Conservation (phyloP, 1,140 invertebrate species). For the Drosophila pandora region DNA sequence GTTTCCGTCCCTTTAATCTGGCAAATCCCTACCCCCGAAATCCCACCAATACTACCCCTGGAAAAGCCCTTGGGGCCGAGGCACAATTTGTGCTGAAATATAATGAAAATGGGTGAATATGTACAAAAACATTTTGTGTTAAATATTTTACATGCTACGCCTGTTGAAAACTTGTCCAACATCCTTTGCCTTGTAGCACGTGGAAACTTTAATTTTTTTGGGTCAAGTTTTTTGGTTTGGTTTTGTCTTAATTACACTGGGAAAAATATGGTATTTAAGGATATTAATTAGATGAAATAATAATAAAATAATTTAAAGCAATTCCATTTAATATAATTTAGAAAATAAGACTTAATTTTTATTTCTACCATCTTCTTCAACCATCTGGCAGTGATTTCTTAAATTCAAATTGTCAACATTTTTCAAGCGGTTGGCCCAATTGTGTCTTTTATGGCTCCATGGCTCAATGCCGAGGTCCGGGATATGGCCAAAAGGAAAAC, state of each 20-base stretch:
- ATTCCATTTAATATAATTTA: too few relatives aligned
- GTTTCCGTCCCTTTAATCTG: background rate
- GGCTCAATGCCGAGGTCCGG: slow-evolving; percentile 5
- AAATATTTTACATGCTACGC: slow-evolving; percentile 65
- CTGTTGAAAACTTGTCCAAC: slow-evolving; percentile 49
- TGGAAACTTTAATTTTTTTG: slow-evolving; percentile 48
- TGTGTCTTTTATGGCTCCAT: slow-evolving; percentile 44
- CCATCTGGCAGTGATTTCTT: slow-evolving; percentile 33
- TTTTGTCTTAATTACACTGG: background rate
- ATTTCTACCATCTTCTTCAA: background rate
- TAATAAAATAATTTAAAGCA: background rate
- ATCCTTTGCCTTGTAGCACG: slow-evolving; percentile 55
- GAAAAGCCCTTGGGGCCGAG: slow-evolving; percentile 16
- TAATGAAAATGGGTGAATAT: slow-evolving; percentile 57
- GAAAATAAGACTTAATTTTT: background rate
- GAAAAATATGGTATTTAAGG: background rate
- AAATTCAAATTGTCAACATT: slow-evolving; percentile 75
- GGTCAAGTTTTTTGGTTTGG: slow-evolving; percentile 4
- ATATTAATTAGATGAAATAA: background rate
- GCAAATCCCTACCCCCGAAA: slow-evolving; percentile 2
- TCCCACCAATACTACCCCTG: slow-evolving; percentile 19
- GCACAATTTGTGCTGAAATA: slow-evolving; percentile 33
- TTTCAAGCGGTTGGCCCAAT: slow-evolving; percentile 57
- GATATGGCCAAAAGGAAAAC: slow-evolving; percentile 2
- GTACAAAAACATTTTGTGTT: slow-evolving; percentile 63